Conservation (phyloP, 2,888 invertebrate species). For the Platycheirus albimanus region DNA sequence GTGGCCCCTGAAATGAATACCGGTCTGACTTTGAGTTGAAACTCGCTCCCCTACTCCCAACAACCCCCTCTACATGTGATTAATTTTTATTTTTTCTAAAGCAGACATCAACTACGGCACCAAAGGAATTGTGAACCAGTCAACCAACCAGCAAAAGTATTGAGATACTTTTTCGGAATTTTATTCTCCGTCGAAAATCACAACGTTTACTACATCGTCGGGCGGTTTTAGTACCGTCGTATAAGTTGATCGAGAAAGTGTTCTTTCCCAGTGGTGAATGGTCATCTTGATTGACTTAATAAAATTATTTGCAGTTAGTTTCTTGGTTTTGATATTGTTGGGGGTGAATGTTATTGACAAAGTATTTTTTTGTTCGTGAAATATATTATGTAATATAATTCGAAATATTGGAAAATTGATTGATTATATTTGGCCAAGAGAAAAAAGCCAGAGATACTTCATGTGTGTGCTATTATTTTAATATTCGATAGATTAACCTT, state of each 20-base stretch:
- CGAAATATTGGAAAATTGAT: constrained; percentile 24
- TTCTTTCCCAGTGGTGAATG: constrained; percentile 48
- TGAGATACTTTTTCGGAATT: constrained; percentile 60
- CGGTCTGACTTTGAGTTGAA: background rate
- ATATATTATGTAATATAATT: background rate
- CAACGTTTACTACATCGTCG: constrained; percentile 65
- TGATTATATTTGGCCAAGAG: constrained; percentile 15
- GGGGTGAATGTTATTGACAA: background rate
- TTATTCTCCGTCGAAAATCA: constrained; percentile 69
- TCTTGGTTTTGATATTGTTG: no score
- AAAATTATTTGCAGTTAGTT: constrained; percentile 26
- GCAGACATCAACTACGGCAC: constrained; percentile 55
- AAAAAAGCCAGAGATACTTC: background rate
- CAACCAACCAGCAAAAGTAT: constrained; percentile 54
- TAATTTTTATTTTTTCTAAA: constrained; percentile 14
- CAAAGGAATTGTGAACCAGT: constrained; percentile 22
- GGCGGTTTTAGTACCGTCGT: constrained; percentile 71
- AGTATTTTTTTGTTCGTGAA: background rate
- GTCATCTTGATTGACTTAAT: constrained; percentile 40
- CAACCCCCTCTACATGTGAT: background rate
- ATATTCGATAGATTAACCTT: background rate
- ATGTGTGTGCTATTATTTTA: background rate
- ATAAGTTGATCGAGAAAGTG: constrained; percentile 72
- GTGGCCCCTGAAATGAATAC: constrained; percentile 25
- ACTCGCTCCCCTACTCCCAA: background rate